Conservation (phyloP, 2,113 vertebrate genomes). For the Ammodytes marinus region DNA sequence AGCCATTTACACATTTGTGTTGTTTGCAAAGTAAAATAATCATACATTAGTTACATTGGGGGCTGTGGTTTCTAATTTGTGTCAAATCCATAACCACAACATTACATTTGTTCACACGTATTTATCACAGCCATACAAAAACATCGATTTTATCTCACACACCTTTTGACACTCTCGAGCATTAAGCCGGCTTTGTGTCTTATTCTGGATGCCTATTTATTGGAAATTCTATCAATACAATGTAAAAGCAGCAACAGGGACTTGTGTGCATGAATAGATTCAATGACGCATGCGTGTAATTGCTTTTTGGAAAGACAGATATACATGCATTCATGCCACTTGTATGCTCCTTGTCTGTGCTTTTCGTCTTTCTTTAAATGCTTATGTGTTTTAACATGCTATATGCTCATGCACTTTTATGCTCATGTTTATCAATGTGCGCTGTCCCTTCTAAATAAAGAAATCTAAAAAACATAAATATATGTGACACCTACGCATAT, state of each 20-base stretch:
- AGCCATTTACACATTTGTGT: slow-evolving; percentile 5
- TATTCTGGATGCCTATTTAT: slow-evolving; percentile 3
- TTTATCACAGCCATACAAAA: slow-evolving; percentile 21
- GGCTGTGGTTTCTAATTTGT: slow-evolving; percentile 8
- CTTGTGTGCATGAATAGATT: slow-evolving; percentile 36
- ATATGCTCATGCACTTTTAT: no score
- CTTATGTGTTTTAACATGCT: no score
- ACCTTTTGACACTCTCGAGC: not conserved
- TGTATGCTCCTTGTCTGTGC: no score
- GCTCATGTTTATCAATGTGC: no score
- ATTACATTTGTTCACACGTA: slow-evolving; percentile 18
- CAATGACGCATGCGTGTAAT: slow-evolving; percentile 20
- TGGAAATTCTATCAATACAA: not conserved
- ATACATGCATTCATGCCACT: not conserved
- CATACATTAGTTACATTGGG: slow-evolving; percentile 10
- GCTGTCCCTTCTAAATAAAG: no score
- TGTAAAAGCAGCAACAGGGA: not conserved
- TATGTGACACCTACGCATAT: slow-evolving; percentile 7
- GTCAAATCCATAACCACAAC: slow-evolving; percentile 10
- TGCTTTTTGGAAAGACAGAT: slow-evolving; percentile 17
- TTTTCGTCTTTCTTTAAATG: no score
- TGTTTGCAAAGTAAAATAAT: slow-evolving; percentile 10
- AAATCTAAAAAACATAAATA: not conserved
- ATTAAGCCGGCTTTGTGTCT: slow-evolving; percentile 6
- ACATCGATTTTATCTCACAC: not conserved